Base-by-base conservation (phyloP, 1,140 invertebrate genomes). In the Melanaphis sacchari region DNA sequence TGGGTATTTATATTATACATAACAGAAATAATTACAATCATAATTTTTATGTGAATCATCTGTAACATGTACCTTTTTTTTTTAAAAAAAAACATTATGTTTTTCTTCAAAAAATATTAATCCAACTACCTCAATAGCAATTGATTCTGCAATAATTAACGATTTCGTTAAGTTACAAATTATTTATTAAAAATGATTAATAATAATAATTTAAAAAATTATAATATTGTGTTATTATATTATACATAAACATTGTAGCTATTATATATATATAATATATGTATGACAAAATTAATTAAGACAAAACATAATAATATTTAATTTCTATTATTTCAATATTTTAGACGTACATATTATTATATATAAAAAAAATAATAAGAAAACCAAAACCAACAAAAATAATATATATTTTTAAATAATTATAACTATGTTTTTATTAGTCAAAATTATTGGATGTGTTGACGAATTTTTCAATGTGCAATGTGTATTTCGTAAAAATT, bases 401-500 rank as follows among this genome's bases (percentile, higher is more conserved):
- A 82, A 43, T 26, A 93, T 93, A 93, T 93, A 93, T 93, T 93
- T 93, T 93, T 93, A 84, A 91, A 84, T 54, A 85, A 93, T 93
- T 93, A 92, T 92, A 84, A 76, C 43, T 46, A 93, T 93, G 91
- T 93, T 93, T 93, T 93, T 93, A 85, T 93, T 93, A 93, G 91
- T 93, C 81, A 84, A 93, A 93, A 93, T 93, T 85, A 93, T 85
- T 54, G 91, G 76, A 93, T 93, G 91, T 93, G 81, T 93, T 49
- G 81, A 93, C 91, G 91, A 93, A 93, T 93, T 93, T 93, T 93
- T 93, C 81, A 93, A 93, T 93, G 91, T 93, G 91, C 91, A 93
- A 93, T 93, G 91, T 93, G 81, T 93, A 93, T 93, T 84, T 93
- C 59, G 24, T 84, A 85, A 90, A 89, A 93, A 82, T 81, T 85